A percentile compares a stretch with the other conserved stretches of the same genome.
These are phyloP conservation scores for Dolichomitus sp. DNA, from an alignment of 2,888 invertebrate genomes.

Conservation along the genomic window DNA sequence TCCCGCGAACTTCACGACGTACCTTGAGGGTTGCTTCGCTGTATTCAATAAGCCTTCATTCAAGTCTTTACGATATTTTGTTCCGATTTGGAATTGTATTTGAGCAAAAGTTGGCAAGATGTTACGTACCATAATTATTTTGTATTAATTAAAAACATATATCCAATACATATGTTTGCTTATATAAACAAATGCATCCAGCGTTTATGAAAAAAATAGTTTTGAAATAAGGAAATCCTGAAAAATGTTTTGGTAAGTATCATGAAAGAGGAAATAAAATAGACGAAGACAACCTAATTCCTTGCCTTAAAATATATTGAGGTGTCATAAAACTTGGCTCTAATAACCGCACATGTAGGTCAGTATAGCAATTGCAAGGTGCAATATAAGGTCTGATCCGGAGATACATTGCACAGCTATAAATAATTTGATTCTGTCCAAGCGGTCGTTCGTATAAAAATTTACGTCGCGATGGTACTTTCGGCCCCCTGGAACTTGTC, in stretches of 20 bases:
- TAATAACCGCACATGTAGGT: not conserved
- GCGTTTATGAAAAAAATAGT: not conserved
- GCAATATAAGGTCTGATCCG: constrained; percentile 12
- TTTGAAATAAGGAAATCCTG: not conserved
- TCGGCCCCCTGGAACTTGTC: constrained; percentile 4
- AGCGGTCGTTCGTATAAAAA: constrained; percentile 40
- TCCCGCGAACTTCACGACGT: not conserved
- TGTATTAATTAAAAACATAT: not conserved
- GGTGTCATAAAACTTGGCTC: not conserved
- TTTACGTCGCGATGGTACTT: constrained; percentile 18
- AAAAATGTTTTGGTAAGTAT: not conserved
- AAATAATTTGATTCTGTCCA: constrained; percentile 43
- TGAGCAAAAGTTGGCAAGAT: not conserved
- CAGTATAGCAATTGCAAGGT: not conserved
- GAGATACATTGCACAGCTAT: constrained; percentile 33
- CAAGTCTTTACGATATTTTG: not conserved
- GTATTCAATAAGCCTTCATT: not conserved
- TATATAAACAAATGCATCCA: no score
- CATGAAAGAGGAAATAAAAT: not conserved
- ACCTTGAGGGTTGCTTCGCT: not conserved
- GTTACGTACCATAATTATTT: not conserved
- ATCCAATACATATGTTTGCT: not conserved
- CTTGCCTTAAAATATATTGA: not conserved
- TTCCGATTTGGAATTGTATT: not conserved
- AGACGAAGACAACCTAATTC: not conserved